These are phyloP conservation scores for Pinna nobilis DNA, from an alignment of 1,140 invertebrate species.

Conservation along the genomic window DNA sequence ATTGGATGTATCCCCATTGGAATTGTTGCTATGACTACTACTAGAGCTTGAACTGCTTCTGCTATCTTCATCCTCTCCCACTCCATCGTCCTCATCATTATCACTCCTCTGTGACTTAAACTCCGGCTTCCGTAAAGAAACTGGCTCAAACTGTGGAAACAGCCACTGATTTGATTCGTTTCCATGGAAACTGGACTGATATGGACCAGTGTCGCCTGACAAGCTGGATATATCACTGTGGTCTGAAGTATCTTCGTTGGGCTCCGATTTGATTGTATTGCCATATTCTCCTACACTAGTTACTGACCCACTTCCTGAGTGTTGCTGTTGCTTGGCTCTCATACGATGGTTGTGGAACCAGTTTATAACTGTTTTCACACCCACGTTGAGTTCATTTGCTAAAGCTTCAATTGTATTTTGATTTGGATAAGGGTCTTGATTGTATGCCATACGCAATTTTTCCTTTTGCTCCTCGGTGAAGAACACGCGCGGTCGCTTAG, in stretches of 20 bases:
- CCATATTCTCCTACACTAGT: conserved; percentile 3
- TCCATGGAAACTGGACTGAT: conserved; percentile 44
- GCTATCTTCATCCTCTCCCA: conserved; percentile 38
- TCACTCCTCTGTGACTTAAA: conserved; percentile 42
- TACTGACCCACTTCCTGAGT: conserved; percentile 46
- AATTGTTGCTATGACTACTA: not conserved
- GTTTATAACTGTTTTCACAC: conserved; percentile 94
- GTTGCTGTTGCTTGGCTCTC: conserved; percentile 86
- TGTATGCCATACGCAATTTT: conserved; percentile 93
- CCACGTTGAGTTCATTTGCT: conserved; percentile 91
- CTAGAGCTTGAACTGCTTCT: not conserved
- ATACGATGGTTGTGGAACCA: conserved; percentile 99
- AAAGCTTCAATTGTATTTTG: conserved; percentile 96
- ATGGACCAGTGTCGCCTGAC: conserved; percentile 59
- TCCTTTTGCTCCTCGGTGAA: conserved; percentile 99
- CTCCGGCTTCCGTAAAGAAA: conserved; percentile 54
- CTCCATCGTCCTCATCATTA: conserved; percentile 47
- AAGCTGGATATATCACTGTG: conserved; percentile 73
- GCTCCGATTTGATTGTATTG: conserved; percentile 53
- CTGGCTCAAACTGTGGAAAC: conserved; percentile 71
- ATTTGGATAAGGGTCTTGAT: conserved; percentile 96
- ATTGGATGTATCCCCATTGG: not conserved
- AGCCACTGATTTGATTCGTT: conserved; percentile 69
- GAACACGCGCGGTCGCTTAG: conserved; percentile 82
- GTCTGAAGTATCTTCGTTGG: conserved; percentile 67